Evolutionary conservation across 2,888 invertebrate species (phyloP).

Genomic region (Tachina grossa): DNA sequence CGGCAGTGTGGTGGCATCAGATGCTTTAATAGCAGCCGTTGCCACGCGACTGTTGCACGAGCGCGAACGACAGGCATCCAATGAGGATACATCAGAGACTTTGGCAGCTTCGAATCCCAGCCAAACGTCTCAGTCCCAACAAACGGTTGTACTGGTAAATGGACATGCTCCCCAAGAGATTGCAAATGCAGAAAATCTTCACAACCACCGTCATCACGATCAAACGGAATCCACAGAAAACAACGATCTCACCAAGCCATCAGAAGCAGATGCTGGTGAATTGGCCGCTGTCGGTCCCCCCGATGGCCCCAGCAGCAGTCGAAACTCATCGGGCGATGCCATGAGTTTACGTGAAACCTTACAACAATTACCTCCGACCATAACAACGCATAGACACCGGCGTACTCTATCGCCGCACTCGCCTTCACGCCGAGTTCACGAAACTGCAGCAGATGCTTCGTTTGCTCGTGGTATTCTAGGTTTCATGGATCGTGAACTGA

Average conservation of each 20-base stretch:
- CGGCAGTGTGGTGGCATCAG: constrained; percentile 61
- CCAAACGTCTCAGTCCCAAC: constrained; percentile 72
- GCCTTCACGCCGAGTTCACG: constrained; percentile 73
- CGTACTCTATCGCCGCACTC: constrained; percentile 79
- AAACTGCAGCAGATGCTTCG: constrained; percentile 76
- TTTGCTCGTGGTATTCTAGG: constrained; percentile 82
- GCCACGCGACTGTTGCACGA: constrained; percentile 72
- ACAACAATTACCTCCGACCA: constrained; percentile 78
- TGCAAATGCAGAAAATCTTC: constrained; percentile 6
- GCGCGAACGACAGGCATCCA: constrained; percentile 74
- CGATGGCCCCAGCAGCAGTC: constrained; percentile 75
- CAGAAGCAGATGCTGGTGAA: constrained; percentile 69
- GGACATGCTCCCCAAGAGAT: constrained; percentile 76
- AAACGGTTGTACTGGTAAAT: constrained; percentile 80
- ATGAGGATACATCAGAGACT: constrained; percentile 74
- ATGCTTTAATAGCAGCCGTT: constrained; percentile 67
- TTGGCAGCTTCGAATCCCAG: constrained; percentile 57
- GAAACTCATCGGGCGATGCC: constrained; percentile 81
- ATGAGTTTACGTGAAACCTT: constrained; percentile 81
- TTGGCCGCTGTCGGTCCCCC: constrained; percentile 75
- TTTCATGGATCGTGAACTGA: constrained; percentile 82
- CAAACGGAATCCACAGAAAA: constrained; percentile 32
- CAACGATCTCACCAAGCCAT: constrained; percentile 64
- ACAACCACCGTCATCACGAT: constrained; percentile 71
- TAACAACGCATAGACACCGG: constrained; percentile 71